phyloP scores from a whole-genome alignment of 2,113 vertebrate species.

The Ovibos moschatus region DNA sequence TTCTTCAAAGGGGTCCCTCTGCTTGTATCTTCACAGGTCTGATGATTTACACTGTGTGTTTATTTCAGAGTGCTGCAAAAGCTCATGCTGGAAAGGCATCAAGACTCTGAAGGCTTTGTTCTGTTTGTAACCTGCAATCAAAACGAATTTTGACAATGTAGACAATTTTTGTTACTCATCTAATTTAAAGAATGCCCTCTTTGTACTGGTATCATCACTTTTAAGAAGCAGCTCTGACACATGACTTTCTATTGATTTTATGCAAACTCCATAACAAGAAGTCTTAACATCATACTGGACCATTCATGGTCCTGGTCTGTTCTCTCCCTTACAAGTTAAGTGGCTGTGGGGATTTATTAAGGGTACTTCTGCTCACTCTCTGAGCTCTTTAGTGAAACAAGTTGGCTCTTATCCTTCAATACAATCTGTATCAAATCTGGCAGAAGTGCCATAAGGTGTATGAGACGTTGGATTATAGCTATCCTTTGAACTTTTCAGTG shows the following conservation, averaged over 20 bases:
- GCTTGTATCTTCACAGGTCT: neutral
- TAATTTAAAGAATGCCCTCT: neutral
- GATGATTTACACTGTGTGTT: neutral
- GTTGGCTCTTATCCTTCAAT: neutral
- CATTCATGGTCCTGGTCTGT: neutral
- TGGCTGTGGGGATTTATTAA: neutral
- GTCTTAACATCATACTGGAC: neutral
- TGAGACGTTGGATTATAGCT: neutral
- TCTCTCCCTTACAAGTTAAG: neutral
- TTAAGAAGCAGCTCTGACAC: neutral
- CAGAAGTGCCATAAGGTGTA: neutral
- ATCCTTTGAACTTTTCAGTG: neutral
- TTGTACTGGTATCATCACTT: neutral
- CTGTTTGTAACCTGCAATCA: neutral
- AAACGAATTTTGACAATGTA: neutral
- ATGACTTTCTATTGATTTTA: neutral
- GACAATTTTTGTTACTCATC: neutral
- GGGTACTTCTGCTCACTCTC: neutral
- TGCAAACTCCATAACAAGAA: neutral
- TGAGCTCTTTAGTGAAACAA: neutral
- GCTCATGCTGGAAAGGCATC: neutral
- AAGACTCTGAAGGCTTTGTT: neutral
- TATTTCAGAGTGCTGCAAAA: neutral
- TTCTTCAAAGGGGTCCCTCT: neutral
- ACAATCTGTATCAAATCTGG: neutral